A percentile compares a stretch with the other conserved stretches of the same genome.
Evolutionary conservation across 2,888 invertebrate species (phyloP).

Genomic region (Papilio gigon): DNA sequence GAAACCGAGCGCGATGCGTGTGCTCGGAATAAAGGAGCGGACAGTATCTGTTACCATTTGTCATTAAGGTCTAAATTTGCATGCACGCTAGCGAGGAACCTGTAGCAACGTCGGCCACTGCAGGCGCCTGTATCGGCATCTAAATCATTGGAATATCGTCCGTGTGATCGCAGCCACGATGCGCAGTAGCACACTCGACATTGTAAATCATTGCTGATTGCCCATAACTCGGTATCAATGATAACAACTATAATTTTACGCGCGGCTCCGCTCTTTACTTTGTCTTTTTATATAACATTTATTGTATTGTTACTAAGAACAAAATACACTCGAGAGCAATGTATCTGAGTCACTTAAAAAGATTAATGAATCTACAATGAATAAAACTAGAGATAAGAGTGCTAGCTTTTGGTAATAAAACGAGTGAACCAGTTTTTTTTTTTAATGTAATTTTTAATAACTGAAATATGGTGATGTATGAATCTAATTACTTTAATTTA

Average conservation of each 20-base stretch:
- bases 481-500: no score
- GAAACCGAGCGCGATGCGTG: constrained; percentile 13
- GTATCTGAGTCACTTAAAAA: no score
- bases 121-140: constrained; percentile 50
- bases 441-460: no score
- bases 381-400: no score
- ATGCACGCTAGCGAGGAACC: background rate
- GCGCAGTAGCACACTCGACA: constrained; percentile 62
- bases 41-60: constrained; percentile 24
- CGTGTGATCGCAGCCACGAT: constrained; percentile 53
- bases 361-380: no score
- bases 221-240: constrained; percentile 65
- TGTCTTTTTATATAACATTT: background rate
- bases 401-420: no score
- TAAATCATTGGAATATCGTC: constrained; percentile 49
- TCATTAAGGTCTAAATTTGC: constrained; percentile 13
- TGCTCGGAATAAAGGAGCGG: constrained; percentile 19
- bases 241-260: constrained; percentile 67
- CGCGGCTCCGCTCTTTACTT: constrained; percentile 40
- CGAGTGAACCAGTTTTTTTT: no score
- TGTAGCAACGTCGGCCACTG: constrained; percentile 18
- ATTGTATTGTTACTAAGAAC: constrained; percentile 6
- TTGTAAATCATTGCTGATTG: constrained; percentile 71
- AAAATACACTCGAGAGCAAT: no score
- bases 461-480: no score